Percentiles rank a stretch among this genome's conserved stretches.
These are phyloP conservation scores for Drosophila tanythrix DNA, from an alignment of 2,888 invertebrate species.

Conservation along the genomic window DNA sequence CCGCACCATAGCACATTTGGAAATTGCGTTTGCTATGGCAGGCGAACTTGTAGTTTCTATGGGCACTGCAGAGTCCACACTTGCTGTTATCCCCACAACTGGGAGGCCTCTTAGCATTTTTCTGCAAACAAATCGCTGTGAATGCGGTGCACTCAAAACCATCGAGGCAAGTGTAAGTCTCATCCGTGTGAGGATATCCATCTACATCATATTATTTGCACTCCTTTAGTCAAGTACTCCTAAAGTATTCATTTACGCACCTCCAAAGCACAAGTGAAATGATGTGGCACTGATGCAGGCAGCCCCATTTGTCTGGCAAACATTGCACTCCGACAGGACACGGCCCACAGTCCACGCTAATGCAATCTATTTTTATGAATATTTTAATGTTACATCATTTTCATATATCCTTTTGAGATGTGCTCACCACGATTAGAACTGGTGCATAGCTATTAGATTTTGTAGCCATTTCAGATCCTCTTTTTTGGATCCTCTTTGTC, in stretches of 20 bases:
- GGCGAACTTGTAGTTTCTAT: constrained; percentile 78
- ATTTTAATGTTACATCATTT: neutral
- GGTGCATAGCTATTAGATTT: neutral
- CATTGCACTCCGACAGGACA: constrained; percentile 69
- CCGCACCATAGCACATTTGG: constrained; percentile 82
- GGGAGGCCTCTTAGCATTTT: constrained; percentile 62
- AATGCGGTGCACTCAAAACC: constrained; percentile 79
- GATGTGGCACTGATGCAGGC: constrained; percentile 83
- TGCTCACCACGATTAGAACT: constrained; percentile 33
- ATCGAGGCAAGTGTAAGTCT: constrained; percentile 72
- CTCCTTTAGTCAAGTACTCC: neutral
- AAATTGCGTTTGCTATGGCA: constrained; percentile 78
- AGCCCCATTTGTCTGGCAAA: constrained; percentile 78
- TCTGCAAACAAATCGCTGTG: constrained; percentile 80
- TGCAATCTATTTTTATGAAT: constrained; percentile 31
- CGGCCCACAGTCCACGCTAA: constrained; percentile 28
- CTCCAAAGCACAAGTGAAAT: constrained; percentile 80
- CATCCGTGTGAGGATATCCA: constrained; percentile 63
- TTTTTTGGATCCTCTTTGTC: neutral
- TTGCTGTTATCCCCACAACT: constrained; percentile 81
- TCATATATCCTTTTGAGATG: neutral
- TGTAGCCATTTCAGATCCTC: constrained; percentile 24
- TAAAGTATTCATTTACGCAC: constrained; percentile 45
- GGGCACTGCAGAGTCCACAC: constrained; percentile 82
- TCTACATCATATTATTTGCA: constrained; percentile 46